phyloP scores from a whole-genome alignment of 2,888 invertebrate genomes.

The Acholoe squamosa region DNA sequence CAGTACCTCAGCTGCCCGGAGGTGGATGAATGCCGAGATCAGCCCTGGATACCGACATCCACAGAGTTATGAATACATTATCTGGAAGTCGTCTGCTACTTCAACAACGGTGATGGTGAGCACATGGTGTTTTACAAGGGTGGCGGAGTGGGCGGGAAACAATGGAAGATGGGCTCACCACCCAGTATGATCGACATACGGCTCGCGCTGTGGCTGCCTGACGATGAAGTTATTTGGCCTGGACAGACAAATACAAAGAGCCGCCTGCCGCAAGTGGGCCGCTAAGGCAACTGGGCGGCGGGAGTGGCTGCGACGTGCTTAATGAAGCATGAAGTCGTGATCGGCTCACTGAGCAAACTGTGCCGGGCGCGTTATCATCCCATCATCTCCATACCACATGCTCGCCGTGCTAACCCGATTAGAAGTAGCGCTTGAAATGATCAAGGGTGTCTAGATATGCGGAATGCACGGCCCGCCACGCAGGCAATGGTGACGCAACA shows the following conservation, averaged over 20 bases:
- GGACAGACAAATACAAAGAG: conserved; percentile 25
- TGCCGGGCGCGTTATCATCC: not conserved
- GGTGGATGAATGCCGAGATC: not conserved
- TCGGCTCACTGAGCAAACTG: not conserved
- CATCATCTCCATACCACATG: conserved; percentile 42
- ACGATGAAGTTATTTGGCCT: not conserved
- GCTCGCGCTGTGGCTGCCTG: not conserved
- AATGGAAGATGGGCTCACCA: not conserved
- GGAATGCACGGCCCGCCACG: conserved; percentile 14
- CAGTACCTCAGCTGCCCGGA: not conserved
- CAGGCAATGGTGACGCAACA: conserved; percentile 26
- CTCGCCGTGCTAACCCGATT: not conserved
- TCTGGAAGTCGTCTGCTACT: conserved; percentile 9
- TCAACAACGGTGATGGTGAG: not conserved
- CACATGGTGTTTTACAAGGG: not conserved
- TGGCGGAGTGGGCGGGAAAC: not conserved
- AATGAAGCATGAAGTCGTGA: conserved; percentile 14
- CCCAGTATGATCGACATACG: not conserved
- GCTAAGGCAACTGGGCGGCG: not conserved
- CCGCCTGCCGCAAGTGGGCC: not conserved
- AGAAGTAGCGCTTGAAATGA: conserved; percentile 50
- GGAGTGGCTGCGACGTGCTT: not conserved
- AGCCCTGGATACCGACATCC: not conserved
- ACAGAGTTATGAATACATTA: conserved; percentile 8
- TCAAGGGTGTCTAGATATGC: not conserved